phyloP scores from a whole-genome alignment of 2,888 invertebrate genomes.

The Crepidodera aurea region DNA sequence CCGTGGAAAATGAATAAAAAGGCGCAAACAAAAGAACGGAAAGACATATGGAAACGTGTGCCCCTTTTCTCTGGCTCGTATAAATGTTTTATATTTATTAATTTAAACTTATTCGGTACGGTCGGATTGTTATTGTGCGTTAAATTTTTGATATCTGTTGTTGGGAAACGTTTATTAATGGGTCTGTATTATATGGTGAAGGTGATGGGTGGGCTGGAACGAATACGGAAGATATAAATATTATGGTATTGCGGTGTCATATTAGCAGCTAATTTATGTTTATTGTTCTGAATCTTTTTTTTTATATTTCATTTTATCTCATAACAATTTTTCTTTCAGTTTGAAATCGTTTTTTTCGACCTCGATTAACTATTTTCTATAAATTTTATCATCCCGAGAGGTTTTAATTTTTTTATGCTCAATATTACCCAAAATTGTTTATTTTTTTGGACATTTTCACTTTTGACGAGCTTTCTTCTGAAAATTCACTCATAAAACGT shows the following conservation, averaged over 20 bases:
- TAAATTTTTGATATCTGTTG: conserved; percentile 34
- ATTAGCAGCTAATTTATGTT: neutral
- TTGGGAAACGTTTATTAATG: conserved; percentile 24
- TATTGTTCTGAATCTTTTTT: too few relatives aligned
- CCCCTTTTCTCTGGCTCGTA: conserved; percentile 26
- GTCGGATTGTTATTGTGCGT: conserved; percentile 30
- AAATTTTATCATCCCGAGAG: too few relatives aligned
- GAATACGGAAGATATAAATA: conserved; percentile 26
- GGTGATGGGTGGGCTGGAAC: conserved; percentile 28
- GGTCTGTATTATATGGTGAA: conserved; percentile 30
- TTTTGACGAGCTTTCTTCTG: too few relatives aligned
- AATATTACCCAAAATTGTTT: too few relatives aligned
- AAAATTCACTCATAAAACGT: too few relatives aligned
- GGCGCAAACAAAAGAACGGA: conserved; percentile 34
- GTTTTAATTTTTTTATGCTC: too few relatives aligned
- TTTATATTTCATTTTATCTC: too few relatives aligned
- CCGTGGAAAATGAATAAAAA: conserved; percentile 49
- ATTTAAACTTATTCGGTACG: conserved; percentile 43
- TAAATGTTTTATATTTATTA: conserved; percentile 44
- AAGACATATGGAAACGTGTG: conserved; percentile 36
- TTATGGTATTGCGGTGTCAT: neutral
- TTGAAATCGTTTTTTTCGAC: too few relatives aligned
- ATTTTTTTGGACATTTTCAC: too few relatives aligned
- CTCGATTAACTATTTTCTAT: too few relatives aligned
- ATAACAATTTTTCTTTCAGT: too few relatives aligned